A percentile compares a stretch with the other conserved stretches of the same genome.
phyloP scores from a whole-genome alignment of 2,113 vertebrate genomes.

The Sapayoa aenigma region DNA sequence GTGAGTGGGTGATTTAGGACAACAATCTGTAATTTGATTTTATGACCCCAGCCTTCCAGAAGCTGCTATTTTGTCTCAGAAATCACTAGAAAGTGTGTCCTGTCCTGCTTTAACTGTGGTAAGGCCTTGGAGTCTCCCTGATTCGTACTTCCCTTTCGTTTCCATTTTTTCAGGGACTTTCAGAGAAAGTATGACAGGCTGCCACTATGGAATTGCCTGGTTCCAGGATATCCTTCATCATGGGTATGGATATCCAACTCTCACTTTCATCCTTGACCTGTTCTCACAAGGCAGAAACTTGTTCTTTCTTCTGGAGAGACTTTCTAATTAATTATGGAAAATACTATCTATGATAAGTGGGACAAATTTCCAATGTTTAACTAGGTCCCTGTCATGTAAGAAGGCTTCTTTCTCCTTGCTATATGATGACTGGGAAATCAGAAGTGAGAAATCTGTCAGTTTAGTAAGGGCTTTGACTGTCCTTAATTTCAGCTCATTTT shows the following conservation, averaged over 20 bases:
- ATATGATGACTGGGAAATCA: not conserved
- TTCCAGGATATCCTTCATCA: not conserved
- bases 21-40: not conserved
- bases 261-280: conserved; percentile 13
- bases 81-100: not conserved
- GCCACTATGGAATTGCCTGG: not conserved
- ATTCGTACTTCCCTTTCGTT: not conserved
- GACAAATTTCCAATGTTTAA: not conserved
- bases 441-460: not conserved
- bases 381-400: not conserved
- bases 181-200: not conserved
- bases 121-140: not conserved
- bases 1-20: not conserved
- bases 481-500: not conserved
- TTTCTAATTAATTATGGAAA: not conserved
- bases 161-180: not conserved
- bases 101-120: not conserved
- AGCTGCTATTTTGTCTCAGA: not conserved
- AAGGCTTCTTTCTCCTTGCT: not conserved
- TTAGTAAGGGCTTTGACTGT: not conserved
- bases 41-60: not conserved
- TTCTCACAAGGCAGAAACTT: not conserved
- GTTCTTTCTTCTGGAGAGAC: not conserved
- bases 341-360: not conserved
- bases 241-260: not conserved